Evolutionary conservation across 2,797 vertebrate species (phyloP), one percentile per base, ranked within the genome.

Genomic region (Linurgus olivaceus): DNA sequence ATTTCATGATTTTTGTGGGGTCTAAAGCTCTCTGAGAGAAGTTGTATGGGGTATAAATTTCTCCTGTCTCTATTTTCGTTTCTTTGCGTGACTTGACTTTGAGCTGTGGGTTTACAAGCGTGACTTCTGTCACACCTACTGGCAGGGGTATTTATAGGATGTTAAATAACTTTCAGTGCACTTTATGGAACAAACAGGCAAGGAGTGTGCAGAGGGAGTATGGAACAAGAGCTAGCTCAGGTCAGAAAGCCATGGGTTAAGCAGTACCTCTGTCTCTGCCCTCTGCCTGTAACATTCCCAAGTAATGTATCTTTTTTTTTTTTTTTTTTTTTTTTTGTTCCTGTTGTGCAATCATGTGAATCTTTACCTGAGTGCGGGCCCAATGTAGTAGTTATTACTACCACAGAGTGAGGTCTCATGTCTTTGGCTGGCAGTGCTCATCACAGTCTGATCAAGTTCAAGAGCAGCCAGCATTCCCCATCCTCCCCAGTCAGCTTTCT

Each of bases 161-260:
- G 40, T 40, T 70, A 61, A 89, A 63, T 54, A n/a, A 61, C 57
- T 80, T 74, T 5, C 18, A 20, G 37, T 28, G 31, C 31, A 26
- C 62, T 91, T 94, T 54, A 23, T 19, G 51, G 83, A 88, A 54
- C 38, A 82, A 76, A 35, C 0, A 0, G 10, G 15, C 45, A 81
- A 65, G 51, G 25, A 35, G 9, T 0, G 0, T 68, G 50, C 11
- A 10, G 85, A 58, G 44, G 14, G 37, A 79, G 14, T 17, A 19
- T 38, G 47, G 23, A 70, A 54, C 29, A 80, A 51, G 26, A 81
- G 15, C 26, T 65, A 55, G 23, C 23, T 52, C 8, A 45, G 55
- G 35, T 59, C 42, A 83, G 72, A 87, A 61, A 70, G 47, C 44
- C 0, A 1, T 51, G 21, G 23, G 10, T 75, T 65, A 70, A 66